phyloP scores from a whole-genome alignment of 2,113 vertebrate species.

The Psilopsiagon aurifrons region DNA sequence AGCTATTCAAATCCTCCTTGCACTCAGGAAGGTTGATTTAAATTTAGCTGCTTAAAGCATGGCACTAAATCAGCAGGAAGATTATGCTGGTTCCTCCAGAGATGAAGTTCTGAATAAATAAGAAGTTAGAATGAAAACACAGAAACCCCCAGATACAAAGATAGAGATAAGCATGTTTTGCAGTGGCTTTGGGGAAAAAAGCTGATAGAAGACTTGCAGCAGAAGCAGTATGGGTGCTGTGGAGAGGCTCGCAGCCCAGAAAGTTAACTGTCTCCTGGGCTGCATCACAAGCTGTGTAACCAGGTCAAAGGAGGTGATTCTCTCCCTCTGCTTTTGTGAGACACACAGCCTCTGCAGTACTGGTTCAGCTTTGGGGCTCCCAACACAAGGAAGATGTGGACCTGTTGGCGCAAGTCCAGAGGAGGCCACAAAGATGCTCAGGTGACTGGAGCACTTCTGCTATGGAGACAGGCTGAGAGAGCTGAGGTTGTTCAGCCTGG shows the following conservation, averaged over 20 bases:
- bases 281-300: not conserved
- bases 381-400: not conserved
- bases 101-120: not conserved
- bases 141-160: not conserved
- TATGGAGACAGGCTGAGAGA: not conserved
- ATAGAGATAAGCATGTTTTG: not conserved
- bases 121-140: not conserved
- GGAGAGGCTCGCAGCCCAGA: not conserved
- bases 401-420: not conserved
- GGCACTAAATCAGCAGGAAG: not conserved
- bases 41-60: not conserved
- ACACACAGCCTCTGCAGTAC: not conserved
- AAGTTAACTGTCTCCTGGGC: not conserved
- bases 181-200: not conserved
- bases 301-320: not conserved
- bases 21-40: not conserved
- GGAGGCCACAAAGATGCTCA: not conserved
- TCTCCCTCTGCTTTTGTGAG: not conserved
- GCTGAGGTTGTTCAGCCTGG: not conserved
- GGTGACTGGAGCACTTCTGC: not conserved
- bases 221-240: too few species aligned
- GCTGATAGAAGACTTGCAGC: not conserved
- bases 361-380: not conserved
- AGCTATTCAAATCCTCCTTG: not conserved
- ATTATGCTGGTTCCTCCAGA: not conserved